Evolutionary conservation across 2,888 invertebrate genomes (phyloP).

Genomic region (Electrophaes corylata): DNA sequence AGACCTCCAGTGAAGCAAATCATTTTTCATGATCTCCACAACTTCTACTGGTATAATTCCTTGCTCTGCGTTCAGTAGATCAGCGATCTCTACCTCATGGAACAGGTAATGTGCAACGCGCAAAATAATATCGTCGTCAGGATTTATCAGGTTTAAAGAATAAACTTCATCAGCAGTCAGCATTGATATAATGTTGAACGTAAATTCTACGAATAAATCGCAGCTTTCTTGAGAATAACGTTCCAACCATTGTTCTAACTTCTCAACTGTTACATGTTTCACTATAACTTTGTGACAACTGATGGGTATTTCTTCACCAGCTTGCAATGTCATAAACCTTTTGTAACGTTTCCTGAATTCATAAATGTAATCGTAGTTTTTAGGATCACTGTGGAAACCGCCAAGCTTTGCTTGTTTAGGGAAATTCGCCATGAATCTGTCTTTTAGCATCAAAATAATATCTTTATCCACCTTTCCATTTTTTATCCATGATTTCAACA

Average conservation of each 20-base stretch:
- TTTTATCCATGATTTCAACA: slow-evolving; percentile 24
- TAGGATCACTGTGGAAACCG: slow-evolving; percentile 20
- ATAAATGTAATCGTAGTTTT: slow-evolving; percentile 21
- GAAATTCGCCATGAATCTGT: slow-evolving; percentile 5
- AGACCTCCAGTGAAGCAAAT: slow-evolving; percentile 11
- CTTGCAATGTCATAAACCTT: slow-evolving; percentile 7
- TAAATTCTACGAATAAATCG: slow-evolving; percentile 16
- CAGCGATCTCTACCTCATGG: not conserved
- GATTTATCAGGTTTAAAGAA: slow-evolving; percentile 12
- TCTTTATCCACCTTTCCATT: slow-evolving; percentile 34
- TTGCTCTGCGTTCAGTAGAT: not conserved
- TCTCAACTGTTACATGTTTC: slow-evolving; percentile 13
- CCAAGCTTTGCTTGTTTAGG: slow-evolving; percentile 9
- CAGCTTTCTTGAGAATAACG: slow-evolving; percentile 8
- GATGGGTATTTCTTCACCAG: slow-evolving; percentile 12
- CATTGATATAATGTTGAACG: slow-evolving; percentile 10
- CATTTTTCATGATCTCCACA: not conserved
- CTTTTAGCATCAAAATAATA: slow-evolving; percentile 18
- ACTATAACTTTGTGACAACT: slow-evolving; percentile 14
- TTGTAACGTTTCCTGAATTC: slow-evolving; percentile 29
- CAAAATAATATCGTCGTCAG: slow-evolving; percentile 21
- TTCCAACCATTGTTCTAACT: slow-evolving; percentile 8
- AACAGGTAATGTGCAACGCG: slow-evolving; percentile 13
- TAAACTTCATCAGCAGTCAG: slow-evolving; percentile 8
- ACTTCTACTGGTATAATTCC: not conserved